Percentiles rank a stretch among this genome's conserved stretches.
Evolutionary conservation across 2,113 vertebrate genomes (phyloP).

Genomic region (Neolamprologus longior): DNA sequence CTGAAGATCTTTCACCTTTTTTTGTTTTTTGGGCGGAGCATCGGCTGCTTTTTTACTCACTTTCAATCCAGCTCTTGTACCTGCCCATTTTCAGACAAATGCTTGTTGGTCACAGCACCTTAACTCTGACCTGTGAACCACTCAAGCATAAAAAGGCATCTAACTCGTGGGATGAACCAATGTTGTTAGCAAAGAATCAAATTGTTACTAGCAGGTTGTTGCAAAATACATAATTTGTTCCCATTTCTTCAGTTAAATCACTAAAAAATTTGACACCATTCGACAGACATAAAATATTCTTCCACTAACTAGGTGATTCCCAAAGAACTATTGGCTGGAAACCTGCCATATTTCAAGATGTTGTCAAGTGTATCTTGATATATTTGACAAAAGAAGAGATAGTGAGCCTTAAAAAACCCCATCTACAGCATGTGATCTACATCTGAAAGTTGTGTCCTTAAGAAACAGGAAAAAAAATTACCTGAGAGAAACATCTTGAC

Average conservation of each 20-base stretch:
- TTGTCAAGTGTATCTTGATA: neutral
- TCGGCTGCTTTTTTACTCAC: neutral
- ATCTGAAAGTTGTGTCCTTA: neutral
- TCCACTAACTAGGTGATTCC: neutral
- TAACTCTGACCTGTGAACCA: neutral
- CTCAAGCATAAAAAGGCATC: neutral
- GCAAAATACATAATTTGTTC: neutral
- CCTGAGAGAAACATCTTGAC: neutral
- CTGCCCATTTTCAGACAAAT: neutral
- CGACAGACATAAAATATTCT: neutral
- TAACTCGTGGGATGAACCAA: neutral
- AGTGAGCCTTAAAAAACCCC: accelerated
- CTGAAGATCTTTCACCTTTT: neutral
- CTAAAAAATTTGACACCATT: neutral
- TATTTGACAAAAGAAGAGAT: neutral
- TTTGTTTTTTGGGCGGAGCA: neutral
- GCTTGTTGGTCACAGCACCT: neutral
- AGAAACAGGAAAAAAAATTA: neutral
- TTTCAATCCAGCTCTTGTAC: neutral
- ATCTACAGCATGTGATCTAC: neutral
- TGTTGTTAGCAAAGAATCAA: neutral
- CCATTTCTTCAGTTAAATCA: neutral
- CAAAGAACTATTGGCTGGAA: neutral
- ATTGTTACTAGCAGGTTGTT: neutral
- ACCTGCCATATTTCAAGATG: neutral